Evolutionary conservation across 2,797 vertebrate genomes (phyloP).

Genomic region (Chloroceryle inda): DNA sequence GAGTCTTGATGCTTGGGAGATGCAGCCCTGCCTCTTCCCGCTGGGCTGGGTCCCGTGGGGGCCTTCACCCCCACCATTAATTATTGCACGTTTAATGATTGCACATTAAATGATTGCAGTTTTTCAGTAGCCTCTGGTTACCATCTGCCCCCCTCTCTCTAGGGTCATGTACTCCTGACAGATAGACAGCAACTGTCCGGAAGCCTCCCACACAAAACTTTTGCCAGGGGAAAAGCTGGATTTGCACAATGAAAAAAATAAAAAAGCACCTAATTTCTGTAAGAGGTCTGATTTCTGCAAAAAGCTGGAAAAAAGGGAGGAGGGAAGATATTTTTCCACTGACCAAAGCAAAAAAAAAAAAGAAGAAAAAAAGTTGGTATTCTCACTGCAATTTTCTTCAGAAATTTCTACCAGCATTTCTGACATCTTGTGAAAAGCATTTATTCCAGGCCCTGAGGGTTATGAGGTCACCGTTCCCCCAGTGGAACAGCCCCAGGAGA

Average conservation of each 20-base stretch:
- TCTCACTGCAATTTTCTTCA: background rate
- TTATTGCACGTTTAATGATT: background rate
- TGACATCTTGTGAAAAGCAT: background rate
- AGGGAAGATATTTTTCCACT: background rate
- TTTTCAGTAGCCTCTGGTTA: background rate
- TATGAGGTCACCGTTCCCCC: background rate
- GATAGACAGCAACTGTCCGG: background rate
- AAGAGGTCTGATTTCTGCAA: slow-evolving; percentile 18
- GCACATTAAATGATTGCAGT: background rate
- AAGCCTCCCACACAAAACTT: background rate
- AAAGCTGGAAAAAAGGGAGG: background rate
- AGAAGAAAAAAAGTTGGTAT: background rate
- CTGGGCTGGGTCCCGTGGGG: background rate
- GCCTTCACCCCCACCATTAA: background rate
- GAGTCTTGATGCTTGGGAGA: background rate
- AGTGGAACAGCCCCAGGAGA: background rate
- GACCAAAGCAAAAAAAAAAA: background rate
- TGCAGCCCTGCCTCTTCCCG: background rate
- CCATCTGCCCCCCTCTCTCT: background rate
- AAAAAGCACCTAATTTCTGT: background rate
- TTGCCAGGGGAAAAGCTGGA: background rate
- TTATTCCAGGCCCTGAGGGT: rapidly evolving
- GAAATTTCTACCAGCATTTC: background rate
- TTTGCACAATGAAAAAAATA: background rate
- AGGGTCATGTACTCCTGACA: background rate